Base-by-base conservation (phyloP, 2,797 vertebrate genomes). In the Smutsia temminckii region DNA sequence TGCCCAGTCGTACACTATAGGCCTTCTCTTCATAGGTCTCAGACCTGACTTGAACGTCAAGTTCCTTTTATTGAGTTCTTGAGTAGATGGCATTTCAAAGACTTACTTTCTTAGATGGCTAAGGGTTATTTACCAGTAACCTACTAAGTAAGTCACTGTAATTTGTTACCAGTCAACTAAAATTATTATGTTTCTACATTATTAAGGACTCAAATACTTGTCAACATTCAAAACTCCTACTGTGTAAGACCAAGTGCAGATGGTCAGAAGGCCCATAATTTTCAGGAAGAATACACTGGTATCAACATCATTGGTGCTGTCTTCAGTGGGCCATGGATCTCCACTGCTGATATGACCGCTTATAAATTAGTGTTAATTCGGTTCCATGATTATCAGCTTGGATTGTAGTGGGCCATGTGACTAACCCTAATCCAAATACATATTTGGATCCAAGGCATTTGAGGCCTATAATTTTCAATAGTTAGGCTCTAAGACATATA, bases 311-410 rank as follows among this genome's bases (percentile, higher is more conserved):
- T n/a, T 29, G 59, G 61, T 32, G 20, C 42, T 42, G 37, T 79
- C 83, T 88, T 90, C 86, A 57, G 5, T 69, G 68, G 46, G 80
- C 42, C 8, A 5, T 75, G 40, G n/a, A 63, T 87, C 85, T 84
- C 69, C 34, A 32, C 85, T 83, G 61, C 37, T 75, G 0, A 83
- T 64, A 64, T 59, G 49, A 83, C n/a, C 88, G 53, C 51, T 87
- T 85, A 87, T 66, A 90, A 85, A 71, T 77, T 80, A 80, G 85
- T 71, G 32, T 32, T 95, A 90, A 84, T 94, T 83, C 93, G 77
- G 59, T 32, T 80, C n/a, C 8, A 27, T 80, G 88, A 94, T 93
- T 79, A 75, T 57, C 61, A 17, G 29, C 77, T 80, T 88, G 91
- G 40, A 85, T 77, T 88, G 8, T 11, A n/a, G 8, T n/a, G 27